A percentile compares a stretch with the other conserved stretches of the same genome.
phyloP scores from a whole-genome alignment of 2,888 invertebrate genomes.

The Tillus elongatus region DNA sequence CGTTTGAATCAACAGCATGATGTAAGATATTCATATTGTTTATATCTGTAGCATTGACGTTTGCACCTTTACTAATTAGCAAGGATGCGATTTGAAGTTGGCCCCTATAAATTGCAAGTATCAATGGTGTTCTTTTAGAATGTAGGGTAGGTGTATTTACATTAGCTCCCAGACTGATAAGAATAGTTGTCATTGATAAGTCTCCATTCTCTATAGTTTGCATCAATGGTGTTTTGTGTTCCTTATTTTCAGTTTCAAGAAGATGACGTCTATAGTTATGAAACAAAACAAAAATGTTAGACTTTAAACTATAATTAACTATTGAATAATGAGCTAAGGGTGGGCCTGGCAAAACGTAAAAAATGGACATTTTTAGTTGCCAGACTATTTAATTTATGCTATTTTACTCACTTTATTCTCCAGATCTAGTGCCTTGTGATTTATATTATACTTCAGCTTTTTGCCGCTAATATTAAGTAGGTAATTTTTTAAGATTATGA shows the following conservation, averaged over 20 bases:
- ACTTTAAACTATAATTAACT: too few species aligned
- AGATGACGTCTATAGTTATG: slow-evolving; percentile 38
- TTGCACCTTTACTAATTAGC: slow-evolving; percentile 45
- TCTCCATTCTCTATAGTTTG: slow-evolving; percentile 45
- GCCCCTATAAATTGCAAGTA: slow-evolving; percentile 42
- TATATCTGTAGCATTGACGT: slow-evolving; percentile 38
- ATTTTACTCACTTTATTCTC: too few species aligned
- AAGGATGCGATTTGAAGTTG: slow-evolving; percentile 37
- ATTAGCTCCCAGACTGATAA: slow-evolving; percentile 45
- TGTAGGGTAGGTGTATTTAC: slow-evolving; percentile 38
- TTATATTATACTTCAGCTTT: too few species aligned
- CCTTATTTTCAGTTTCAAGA: slow-evolving; percentile 43
- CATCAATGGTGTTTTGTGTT: slow-evolving; percentile 47
- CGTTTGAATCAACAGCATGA: slow-evolving; percentile 47
- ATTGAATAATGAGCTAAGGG: too few species aligned
- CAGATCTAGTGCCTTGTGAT: too few species aligned
- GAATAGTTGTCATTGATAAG: slow-evolving; percentile 39
- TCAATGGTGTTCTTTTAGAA: slow-evolving; percentile 44
- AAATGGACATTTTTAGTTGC: too few species aligned
- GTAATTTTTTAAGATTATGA: too few species aligned
- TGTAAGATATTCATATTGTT: slow-evolving; percentile 47
- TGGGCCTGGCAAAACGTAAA: too few species aligned
- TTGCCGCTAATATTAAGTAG: too few species aligned
- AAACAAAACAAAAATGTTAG: too few species aligned
- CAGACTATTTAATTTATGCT: too few species aligned